Percentiles rank a stretch among this genome's conserved stretches.
Evolutionary conservation across 2,113 vertebrate species (phyloP).

Genomic region (Ahaetulla prasina): DNA sequence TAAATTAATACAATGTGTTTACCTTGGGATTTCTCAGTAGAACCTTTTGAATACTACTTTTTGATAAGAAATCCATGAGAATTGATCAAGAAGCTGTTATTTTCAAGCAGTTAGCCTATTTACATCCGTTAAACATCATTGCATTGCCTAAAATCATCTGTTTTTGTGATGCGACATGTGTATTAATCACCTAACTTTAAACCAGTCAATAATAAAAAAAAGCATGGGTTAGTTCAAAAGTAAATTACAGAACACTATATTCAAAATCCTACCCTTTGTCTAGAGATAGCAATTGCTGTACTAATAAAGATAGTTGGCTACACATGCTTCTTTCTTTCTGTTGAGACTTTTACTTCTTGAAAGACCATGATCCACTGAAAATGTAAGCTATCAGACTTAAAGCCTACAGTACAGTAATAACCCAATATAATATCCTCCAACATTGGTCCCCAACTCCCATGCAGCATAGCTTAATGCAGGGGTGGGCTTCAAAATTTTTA

Average conservation of each 20-base stretch:
- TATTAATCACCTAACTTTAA: conserved; percentile 1
- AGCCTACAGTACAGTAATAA: neutral
- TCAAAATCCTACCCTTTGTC: neutral
- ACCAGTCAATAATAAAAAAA: neutral
- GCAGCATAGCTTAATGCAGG: neutral
- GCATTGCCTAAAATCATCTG: conserved; percentile 24
- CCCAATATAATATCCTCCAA: neutral
- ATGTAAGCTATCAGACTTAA: neutral
- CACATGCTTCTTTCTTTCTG: neutral
- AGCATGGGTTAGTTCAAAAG: neutral
- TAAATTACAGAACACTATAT: neutral
- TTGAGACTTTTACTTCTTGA: neutral
- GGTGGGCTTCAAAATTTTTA: no score
- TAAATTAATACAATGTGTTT: conserved; percentile 7
- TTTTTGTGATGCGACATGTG: neutral
- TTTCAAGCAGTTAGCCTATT: conserved; percentile 28
- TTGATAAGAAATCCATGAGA: conserved; percentile 42
- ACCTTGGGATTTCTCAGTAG: conserved; percentile 23
- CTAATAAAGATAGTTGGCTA: neutral
- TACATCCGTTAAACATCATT: conserved; percentile 6
- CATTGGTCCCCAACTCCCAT: neutral
- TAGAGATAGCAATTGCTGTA: neutral
- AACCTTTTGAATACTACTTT: conserved; percentile 35
- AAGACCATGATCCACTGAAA: neutral
- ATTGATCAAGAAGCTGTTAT: conserved; percentile 21